A percentile compares a stretch with the other conserved stretches of the same genome.
phyloP scores from a whole-genome alignment of 2,888 invertebrate species.

The Nomada flava region DNA sequence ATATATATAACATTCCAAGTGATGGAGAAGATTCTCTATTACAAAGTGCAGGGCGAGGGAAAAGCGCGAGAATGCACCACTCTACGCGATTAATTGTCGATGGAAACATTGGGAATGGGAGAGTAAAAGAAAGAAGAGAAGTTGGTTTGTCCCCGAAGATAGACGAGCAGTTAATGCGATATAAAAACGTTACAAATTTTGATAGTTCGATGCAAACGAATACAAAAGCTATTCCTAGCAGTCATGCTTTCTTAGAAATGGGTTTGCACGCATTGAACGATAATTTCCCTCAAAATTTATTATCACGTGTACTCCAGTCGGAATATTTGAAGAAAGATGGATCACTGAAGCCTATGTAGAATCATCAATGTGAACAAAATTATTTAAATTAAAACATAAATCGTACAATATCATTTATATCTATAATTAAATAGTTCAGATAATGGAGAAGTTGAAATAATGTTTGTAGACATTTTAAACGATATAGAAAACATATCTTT shows the following conservation, averaged over 20 bases:
- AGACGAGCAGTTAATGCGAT: not conserved
- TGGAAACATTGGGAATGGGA: not conserved
- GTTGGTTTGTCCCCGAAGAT: not conserved
- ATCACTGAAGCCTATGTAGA: slow-evolving; percentile 61
- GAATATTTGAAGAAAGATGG: slow-evolving; percentile 70
- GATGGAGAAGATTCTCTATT: slow-evolving; percentile 1
- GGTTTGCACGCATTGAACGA: slow-evolving; percentile 47
- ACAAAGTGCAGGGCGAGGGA: not conserved
- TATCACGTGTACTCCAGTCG: slow-evolving; percentile 70
- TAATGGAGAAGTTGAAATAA: not conserved
- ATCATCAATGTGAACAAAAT: slow-evolving; percentile 1
- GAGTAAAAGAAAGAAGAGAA: not conserved
- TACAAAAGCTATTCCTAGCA: not conserved
- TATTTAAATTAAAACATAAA: slow-evolving; percentile 12
- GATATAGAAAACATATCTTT: slow-evolving; percentile 48
- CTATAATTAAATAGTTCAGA: not conserved
- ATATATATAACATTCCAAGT: slow-evolving; percentile 28
- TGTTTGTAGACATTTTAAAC: not conserved
- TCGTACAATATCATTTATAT: not conserved
- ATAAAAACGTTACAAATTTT: not conserved
- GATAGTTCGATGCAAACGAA: slow-evolving; percentile 42
- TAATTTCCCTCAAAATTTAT: slow-evolving; percentile 51
- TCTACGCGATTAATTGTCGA: slow-evolving; percentile 6
- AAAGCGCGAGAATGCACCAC: slow-evolving; percentile 1
- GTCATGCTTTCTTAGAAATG: slow-evolving; percentile 62